Conservation (phyloP, 2,797 vertebrate genomes). For the Parauchenoglanis punctatus region DNA sequence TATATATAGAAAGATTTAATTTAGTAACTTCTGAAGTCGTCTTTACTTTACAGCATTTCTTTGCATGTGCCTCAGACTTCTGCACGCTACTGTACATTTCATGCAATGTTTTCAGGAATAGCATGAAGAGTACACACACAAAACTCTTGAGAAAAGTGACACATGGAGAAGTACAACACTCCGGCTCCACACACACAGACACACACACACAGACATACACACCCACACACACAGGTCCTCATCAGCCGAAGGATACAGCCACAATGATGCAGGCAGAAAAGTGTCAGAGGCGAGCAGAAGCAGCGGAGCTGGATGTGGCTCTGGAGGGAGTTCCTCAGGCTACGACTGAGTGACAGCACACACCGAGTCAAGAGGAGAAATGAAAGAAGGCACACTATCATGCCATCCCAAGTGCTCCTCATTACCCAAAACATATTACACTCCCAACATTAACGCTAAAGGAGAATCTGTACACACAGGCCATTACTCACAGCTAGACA, state of each 20-base stretch:
- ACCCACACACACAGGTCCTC: conserved; percentile 23
- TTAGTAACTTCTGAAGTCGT: no score
- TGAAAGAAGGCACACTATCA: conserved; percentile 34
- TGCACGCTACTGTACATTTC: background rate
- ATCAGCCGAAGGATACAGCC: conserved; percentile 45
- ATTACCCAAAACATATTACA: conserved; percentile 56
- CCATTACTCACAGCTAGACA: conserved; percentile 54
- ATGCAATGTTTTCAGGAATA: background rate
- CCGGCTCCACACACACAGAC: background rate
- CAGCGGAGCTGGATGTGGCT: conserved; percentile 34
- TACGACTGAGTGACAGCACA: conserved; percentile 47
- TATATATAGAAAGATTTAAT: no score
- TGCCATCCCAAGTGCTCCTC: conserved; percentile 50
- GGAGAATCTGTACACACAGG: conserved; percentile 52
- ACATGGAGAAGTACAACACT: background rate
- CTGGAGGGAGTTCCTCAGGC: conserved; percentile 46
- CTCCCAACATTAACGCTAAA: conserved; percentile 51
- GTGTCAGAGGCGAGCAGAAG: conserved; percentile 47
- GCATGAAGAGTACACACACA: background rate
- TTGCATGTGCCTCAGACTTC: no score
- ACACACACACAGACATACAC: background rate
- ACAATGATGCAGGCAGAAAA: conserved; percentile 35
- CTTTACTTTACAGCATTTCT: no score
- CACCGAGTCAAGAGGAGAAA: conserved; percentile 33
- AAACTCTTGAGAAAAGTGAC: conserved; percentile 11